Percentiles rank a stretch among this genome's conserved stretches.
Evolutionary conservation across 2,113 vertebrate species (phyloP).

Genomic region (Phaethornis superciliosus): DNA sequence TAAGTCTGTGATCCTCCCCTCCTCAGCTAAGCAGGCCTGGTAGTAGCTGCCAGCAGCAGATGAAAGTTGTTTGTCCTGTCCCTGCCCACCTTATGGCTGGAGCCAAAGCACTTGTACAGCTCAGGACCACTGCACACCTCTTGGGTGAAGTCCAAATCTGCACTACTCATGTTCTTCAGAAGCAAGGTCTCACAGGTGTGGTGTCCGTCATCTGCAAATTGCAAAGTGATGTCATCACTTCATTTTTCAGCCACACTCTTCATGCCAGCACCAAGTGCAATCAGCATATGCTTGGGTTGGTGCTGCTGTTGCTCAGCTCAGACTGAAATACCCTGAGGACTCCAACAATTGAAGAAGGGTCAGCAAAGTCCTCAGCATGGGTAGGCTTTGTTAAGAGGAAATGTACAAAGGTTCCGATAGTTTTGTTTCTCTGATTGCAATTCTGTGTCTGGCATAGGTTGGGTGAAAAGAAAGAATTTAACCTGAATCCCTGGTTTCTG

Average conservation of each 20-base stretch:
- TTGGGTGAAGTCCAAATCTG: background rate
- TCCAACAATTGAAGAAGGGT: background rate
- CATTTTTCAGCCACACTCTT: background rate
- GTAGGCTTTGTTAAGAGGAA: background rate
- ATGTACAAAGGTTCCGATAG: background rate
- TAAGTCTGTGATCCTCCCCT: background rate
- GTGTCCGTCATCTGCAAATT: background rate
- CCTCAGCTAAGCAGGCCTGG: background rate
- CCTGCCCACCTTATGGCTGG: background rate
- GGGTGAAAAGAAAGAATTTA: background rate
- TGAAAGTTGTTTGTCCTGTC: background rate
- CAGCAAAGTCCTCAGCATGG: no score
- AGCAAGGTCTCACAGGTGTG: background rate
- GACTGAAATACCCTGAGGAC: background rate
- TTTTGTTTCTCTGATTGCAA: background rate
- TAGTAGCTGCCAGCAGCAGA: background rate
- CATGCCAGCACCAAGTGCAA: no score
- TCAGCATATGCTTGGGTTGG: background rate
- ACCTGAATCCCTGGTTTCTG: background rate
- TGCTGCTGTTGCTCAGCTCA: background rate
- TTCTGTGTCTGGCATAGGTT: background rate
- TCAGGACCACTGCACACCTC: rapidly evolving
- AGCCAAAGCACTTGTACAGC: background rate
- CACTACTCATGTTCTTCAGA: background rate
- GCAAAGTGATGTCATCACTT: background rate